phyloP scores from a whole-genome alignment of 1,140 invertebrate species.

The Drosophila murphyi region DNA sequence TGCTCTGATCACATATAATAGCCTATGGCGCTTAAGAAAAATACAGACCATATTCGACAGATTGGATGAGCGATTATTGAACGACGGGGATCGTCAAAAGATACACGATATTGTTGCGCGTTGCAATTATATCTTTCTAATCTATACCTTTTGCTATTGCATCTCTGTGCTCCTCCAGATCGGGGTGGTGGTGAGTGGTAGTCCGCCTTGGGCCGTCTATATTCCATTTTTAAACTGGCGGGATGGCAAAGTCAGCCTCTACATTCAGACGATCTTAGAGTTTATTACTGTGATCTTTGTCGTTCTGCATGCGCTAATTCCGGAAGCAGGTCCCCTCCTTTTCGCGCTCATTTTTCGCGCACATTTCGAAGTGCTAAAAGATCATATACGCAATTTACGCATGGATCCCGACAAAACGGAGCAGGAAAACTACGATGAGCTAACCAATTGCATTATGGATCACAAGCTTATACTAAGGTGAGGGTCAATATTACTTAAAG shows the following conservation, averaged over 20 bases:
- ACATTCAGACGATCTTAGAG: constrained; percentile 61
- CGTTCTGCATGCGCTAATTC: constrained; percentile 40
- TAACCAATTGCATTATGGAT: not conserved
- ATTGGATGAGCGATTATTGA: constrained; percentile 45
- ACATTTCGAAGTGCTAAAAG: not conserved
- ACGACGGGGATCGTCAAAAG: constrained; percentile 47
- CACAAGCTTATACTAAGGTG: not conserved
- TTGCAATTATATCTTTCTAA: constrained; percentile 56
- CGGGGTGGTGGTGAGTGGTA: constrained; percentile 37
- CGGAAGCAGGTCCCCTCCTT: not conserved
- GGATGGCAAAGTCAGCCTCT: constrained; percentile 44
- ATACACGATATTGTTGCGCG: constrained; percentile 64
- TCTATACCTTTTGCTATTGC: constrained; percentile 58
- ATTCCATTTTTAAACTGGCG: constrained; percentile 66
- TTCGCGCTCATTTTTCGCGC: not conserved
- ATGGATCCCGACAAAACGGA: not conserved
- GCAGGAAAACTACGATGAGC: not conserved
- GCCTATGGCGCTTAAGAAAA: constrained; percentile 49
- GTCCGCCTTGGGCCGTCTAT: constrained; percentile 62
- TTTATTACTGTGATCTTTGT: constrained; percentile 61
- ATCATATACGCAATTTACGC: not conserved
- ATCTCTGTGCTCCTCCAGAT: constrained; percentile 43
- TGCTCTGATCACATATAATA: constrained; percentile 52
- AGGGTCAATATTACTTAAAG: not conserved
- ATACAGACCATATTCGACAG: constrained; percentile 49